These are phyloP conservation scores for Ctenoplectra terminalis DNA, from an alignment of 1,140 invertebrate genomes.

Conservation along the genomic window DNA sequence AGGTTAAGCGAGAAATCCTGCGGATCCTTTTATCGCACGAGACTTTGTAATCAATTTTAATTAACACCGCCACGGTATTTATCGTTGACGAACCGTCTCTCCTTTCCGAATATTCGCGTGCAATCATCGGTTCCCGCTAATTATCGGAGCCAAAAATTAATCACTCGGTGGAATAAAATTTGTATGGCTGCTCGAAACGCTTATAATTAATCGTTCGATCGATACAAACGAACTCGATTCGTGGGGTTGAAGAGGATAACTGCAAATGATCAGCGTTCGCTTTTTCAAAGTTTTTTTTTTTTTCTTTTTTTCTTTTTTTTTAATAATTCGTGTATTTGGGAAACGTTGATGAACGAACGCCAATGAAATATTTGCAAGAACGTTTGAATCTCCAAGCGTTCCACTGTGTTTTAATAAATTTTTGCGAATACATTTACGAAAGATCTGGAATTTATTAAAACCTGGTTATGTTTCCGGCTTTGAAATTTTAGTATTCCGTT, in stretches of 20 bases:
- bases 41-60: constrained; percentile 31
- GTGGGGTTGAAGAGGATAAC: too few relatives aligned
- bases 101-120: not conserved
- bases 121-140: not conserved
- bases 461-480: too few relatives aligned
- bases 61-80: constrained; percentile 20
- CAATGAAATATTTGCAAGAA: not conserved
- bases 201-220: not conserved
- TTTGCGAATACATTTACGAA: too few relatives aligned
- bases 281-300: not conserved
- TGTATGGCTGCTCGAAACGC: not conserved
- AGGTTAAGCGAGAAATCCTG: not conserved
- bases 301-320: too few relatives aligned
- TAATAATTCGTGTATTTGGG: too few relatives aligned
- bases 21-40: not conserved
- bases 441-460: too few relatives aligned
- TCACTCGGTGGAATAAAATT: not conserved
- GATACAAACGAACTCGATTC: too few relatives aligned
- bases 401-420: too few relatives aligned
- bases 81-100: not conserved
- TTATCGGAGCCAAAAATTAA: constrained; percentile 15
- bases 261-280: not conserved
- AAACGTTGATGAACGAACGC: not conserved
- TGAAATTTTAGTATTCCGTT: too few relatives aligned
- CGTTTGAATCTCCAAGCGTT: too few relatives aligned